Percentiles rank a stretch among this genome's conserved stretches.
Conservation (phyloP, 2,113 vertebrate species). For the Procavia capensis region DNA sequence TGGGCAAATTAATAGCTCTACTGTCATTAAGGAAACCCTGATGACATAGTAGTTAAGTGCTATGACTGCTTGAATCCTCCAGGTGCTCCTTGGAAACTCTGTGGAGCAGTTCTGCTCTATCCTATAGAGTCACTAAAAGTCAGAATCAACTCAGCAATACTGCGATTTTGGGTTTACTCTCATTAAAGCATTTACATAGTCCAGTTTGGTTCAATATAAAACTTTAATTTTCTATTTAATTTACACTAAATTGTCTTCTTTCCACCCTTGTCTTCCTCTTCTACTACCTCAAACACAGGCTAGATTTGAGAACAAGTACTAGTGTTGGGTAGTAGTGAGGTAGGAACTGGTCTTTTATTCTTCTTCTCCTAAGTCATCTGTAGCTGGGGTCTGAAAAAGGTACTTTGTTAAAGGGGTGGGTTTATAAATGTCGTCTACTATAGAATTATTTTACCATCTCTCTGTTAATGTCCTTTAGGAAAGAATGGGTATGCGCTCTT, state of each 20-base stretch:
- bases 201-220: background rate
- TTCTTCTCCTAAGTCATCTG: background rate
- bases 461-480: background rate
- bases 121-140: too few species aligned
- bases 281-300: background rate
- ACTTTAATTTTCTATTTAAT: background rate
- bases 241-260: background rate
- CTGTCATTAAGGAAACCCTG: too few species aligned
- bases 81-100: too few species aligned
- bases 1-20: background rate
- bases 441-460: background rate
- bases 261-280: background rate
- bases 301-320: background rate
- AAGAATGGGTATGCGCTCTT: background rate
- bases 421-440: background rate
- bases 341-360: background rate
- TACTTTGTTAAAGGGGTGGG: background rate
- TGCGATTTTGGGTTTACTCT: too few species aligned
- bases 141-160: too few species aligned
- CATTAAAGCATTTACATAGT: background rate
- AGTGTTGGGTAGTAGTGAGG: background rate
- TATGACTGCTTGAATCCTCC: too few species aligned
- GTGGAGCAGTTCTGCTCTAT: too few species aligned
- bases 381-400: background rate
- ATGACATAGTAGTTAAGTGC: too few species aligned